A percentile compares a stretch with the other conserved stretches of the same genome.
Conservation (phyloP, 2,797 vertebrate genomes). For the Tokudaia muenninki region DNA sequence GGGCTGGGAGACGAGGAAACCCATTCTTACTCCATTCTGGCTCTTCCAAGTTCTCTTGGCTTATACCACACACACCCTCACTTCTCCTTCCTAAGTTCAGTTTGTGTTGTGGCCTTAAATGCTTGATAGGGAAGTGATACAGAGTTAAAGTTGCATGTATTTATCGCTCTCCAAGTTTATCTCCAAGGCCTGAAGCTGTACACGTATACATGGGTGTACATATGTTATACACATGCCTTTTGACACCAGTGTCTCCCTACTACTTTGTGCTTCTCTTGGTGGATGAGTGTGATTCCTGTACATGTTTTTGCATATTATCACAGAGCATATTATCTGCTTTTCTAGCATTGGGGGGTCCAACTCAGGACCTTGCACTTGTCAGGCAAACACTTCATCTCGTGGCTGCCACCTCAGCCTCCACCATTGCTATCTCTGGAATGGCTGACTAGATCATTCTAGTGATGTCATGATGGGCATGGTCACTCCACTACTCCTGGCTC, state of each 20-base stretch:
- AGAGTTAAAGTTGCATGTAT: neutral
- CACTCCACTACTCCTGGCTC: neutral
- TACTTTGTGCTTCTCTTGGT: neutral
- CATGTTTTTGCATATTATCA: neutral
- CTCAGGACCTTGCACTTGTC: neutral
- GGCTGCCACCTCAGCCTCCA: neutral
- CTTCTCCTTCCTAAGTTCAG: neutral
- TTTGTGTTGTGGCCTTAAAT: neutral
- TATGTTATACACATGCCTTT: neutral
- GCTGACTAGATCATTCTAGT: no score
- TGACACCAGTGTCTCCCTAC: neutral
- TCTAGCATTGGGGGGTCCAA: neutral
- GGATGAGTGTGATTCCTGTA: neutral
- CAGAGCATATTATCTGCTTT: neutral
- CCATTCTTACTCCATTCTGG: neutral
- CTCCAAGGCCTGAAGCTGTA: neutral
- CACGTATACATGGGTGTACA: neutral
- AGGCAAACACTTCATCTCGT: no score
- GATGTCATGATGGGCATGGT: neutral
- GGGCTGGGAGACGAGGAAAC: accelerated
- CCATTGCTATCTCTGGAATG: neutral
- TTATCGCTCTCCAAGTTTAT: neutral
- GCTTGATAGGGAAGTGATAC: neutral
- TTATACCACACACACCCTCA: neutral
- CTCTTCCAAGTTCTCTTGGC: neutral